Evolutionary conservation across 2,888 invertebrate genomes (phyloP).

Genomic region (Ochropleura plecta): DNA sequence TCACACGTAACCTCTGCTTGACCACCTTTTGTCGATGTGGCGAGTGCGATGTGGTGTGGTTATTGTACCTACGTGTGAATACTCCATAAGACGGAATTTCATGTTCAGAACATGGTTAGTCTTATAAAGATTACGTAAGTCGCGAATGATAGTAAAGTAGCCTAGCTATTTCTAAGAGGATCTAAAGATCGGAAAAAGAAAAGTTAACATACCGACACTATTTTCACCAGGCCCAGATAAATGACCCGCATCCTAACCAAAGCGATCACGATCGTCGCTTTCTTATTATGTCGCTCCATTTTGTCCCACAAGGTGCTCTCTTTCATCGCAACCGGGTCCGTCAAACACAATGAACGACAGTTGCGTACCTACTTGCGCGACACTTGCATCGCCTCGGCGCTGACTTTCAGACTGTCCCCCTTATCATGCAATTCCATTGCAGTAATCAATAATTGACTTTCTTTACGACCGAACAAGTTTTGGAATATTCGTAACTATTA

Average conservation of each 20-base stretch:
- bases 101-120: no score
- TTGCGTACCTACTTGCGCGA: not conserved
- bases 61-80: no score
- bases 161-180: no score
- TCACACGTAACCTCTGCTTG: no score
- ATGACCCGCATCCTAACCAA: not conserved
- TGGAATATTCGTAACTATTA: conserved; percentile 15
- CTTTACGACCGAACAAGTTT: conserved; percentile 29
- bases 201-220: not conserved
- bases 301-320: not conserved
- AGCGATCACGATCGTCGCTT: not conserved
- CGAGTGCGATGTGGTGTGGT: no score
- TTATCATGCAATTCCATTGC: not conserved
- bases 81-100: no score
- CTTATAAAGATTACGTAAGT: no score
- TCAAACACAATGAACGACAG: not conserved
- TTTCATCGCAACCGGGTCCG: not conserved
- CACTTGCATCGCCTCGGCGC: not conserved
- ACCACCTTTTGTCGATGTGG: no score
- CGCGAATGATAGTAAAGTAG: no score
- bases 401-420: not conserved
- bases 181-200: not conserved
- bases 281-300: not conserved
- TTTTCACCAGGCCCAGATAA: not conserved
- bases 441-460: not conserved